These are phyloP conservation scores for Brassicogethes aeneus DNA, from an alignment of 2,888 invertebrate species.

Conservation along the genomic window DNA sequence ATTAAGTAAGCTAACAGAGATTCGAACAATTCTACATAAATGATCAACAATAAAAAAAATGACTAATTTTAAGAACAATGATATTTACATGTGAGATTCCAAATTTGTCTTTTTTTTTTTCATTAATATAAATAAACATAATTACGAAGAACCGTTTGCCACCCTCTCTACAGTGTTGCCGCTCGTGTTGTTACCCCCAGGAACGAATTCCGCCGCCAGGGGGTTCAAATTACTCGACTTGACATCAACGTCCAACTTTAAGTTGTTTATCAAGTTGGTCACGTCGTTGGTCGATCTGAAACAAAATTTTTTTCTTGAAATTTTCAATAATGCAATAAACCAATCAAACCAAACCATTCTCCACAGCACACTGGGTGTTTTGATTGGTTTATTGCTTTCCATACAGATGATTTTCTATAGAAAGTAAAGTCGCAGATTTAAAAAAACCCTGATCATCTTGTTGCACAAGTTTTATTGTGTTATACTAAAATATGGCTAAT, in stretches of 20 bases:
- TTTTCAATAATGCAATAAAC: no score
- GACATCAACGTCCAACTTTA: conserved; percentile 37
- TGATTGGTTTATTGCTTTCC: no score
- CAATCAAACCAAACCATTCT: no score
- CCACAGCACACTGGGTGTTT: no score
- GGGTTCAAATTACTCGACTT: conserved; percentile 70
- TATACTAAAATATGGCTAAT: no score
- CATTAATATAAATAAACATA: background rate
- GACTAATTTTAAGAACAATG: background rate
- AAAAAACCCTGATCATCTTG: no score
- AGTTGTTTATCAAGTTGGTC: conserved; percentile 32
- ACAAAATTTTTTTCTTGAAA: no score
- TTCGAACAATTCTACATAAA: background rate
- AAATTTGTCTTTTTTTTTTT: conserved; percentile 1
- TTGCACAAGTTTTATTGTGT: no score
- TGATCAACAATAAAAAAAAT: no score
- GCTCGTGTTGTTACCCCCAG: conserved; percentile 30
- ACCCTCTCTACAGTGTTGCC: conserved; percentile 6
- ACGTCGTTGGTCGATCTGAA: conserved; percentile 21
- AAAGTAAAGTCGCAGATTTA: no score
- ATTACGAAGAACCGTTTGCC: conserved; percentile 3
- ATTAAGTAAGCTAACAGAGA: no score
- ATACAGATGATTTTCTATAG: no score
- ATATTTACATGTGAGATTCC: conserved; percentile 8
- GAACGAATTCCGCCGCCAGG: conserved; percentile 78